Base-by-base conservation (phyloP, 2,797 vertebrate species). In the Lates japonicus region DNA sequence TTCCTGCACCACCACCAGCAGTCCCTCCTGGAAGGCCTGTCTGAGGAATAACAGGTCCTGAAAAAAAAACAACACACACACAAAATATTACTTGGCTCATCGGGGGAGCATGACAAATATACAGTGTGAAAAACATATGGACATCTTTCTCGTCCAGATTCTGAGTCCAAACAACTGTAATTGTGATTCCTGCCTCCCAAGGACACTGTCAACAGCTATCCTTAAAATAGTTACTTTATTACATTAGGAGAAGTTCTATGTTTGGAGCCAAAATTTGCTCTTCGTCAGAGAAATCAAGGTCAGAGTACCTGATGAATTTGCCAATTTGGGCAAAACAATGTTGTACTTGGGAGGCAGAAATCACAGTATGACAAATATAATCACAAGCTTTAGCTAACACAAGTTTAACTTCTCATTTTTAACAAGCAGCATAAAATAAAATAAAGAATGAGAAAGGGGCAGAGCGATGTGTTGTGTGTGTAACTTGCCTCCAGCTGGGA, bases 21-120 rank as follows among this genome's bases (percentile, higher is more conserved):
- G 87, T 94, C 3, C 95, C 96, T 91, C 96, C 97, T 16, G 95
- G 96, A 81, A 96, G 93, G 75, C 95, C 97, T 0, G 95, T 96
- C 87, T 97, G 96, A 76, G 97, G 97, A 68, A 97, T 96, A 75
- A 94, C 97, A 0, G 94, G 96, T 80, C 84, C 98, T 99, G 85
- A 25, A 51, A 88, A 61, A 66, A 75, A 70, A 83, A 68, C 63
- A 70, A 68, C 63, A 70, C 57, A 82, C 25, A 42, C n/a, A 72
- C 14, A 3, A 41, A 80, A 57, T n/a, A 59, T 70, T 68, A 86
- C 74, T 70, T 76, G 52, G 72, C 51, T 77, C 57, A 62, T 29
- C 6, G 2, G 65, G 37, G n/a, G 5, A 44, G 3, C n/a, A 33
- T 72, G 65, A 79, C 54, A 84, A 70, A 69, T 78, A 55, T 39